These are phyloP conservation scores for Platycheirus rosarum DNA, from an alignment of 2,888 invertebrate species.

Conservation along the genomic window DNA sequence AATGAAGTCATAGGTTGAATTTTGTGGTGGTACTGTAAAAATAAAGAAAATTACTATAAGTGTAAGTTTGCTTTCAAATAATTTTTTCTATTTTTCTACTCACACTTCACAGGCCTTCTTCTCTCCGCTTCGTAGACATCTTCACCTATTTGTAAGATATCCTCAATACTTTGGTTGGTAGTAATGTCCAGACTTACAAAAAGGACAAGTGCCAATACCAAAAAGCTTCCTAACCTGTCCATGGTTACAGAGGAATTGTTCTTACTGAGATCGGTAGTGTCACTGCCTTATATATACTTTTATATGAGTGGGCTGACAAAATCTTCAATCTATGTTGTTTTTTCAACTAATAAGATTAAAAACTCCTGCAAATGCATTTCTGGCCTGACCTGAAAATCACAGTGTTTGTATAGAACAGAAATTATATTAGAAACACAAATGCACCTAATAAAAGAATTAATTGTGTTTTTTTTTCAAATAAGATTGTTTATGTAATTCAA, in stretches of 20 bases:
- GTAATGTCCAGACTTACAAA: background rate
- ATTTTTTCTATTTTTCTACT: background rate
- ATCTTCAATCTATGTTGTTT: too few relatives aligned
- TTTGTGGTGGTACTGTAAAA: background rate
- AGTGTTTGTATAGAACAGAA: too few relatives aligned
- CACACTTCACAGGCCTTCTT: background rate
- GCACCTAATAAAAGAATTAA: too few relatives aligned
- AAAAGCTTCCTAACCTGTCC: background rate
- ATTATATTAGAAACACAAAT: too few relatives aligned
- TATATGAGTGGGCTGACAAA: too few relatives aligned
- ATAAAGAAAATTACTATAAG: background rate
- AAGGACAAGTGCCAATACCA: background rate
- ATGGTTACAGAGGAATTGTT: background rate
- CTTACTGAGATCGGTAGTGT: too few relatives aligned
- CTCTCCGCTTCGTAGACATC: background rate
- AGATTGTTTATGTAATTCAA: too few relatives aligned
- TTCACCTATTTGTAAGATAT: background rate
- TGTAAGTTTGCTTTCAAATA: background rate
- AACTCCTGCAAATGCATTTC: too few relatives aligned
- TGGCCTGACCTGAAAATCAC: too few relatives aligned
- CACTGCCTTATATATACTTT: too few relatives aligned
- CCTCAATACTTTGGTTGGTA: background rate
- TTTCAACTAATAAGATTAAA: too few relatives aligned
- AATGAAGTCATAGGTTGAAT: slow-evolving; percentile 82
- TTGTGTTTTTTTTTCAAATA: too few relatives aligned